A percentile compares a stretch with the other conserved stretches of the same genome.
Evolutionary conservation across 2,888 invertebrate species (phyloP).

Genomic region (Antheraea yamamai): DNA sequence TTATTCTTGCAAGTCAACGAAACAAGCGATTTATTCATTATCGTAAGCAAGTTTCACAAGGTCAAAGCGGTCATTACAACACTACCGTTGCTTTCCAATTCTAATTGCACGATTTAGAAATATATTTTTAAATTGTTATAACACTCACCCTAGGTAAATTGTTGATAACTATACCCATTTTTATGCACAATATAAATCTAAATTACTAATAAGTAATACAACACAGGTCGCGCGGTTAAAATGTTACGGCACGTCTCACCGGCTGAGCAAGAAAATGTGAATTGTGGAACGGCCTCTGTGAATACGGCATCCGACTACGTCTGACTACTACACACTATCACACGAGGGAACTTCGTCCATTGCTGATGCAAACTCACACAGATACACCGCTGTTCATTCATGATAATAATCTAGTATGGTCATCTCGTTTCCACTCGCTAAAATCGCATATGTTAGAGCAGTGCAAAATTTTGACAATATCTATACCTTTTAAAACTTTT

Average conservation of each 20-base stretch:
- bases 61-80: conserved; percentile 82
- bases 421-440: conserved; percentile 57
- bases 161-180: conserved; percentile 76
- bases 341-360: conserved; percentile 42
- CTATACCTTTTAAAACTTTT: conserved; percentile 19
- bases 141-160: conserved; percentile 71
- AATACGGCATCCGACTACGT: conserved; percentile 27
- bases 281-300: conserved; percentile 50
- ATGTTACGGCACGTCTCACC: conserved; percentile 65
- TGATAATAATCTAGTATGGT: conserved; percentile 59
- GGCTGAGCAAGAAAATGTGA: conserved; percentile 65
- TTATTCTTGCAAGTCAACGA: conserved; percentile 22
- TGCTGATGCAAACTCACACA: conserved; percentile 54
- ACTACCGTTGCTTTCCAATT: conserved; percentile 77
- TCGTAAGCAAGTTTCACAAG: conserved; percentile 79
- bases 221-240: conserved; percentile 41
- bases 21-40: conserved; percentile 65
- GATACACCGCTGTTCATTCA: conserved; percentile 71
- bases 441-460: conserved; percentile 39
- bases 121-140: conserved; percentile 27
- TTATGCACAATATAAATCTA: conserved; percentile 33
- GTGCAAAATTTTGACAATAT: conserved; percentile 29
- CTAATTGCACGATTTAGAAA: conserved; percentile 51
- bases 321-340: conserved; percentile 16
- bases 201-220: conserved; percentile 47